A percentile compares a stretch with the other conserved stretches of the same genome.
phyloP scores from a whole-genome alignment of 2,113 vertebrate genomes.

The Xiphophorus hellerii region DNA sequence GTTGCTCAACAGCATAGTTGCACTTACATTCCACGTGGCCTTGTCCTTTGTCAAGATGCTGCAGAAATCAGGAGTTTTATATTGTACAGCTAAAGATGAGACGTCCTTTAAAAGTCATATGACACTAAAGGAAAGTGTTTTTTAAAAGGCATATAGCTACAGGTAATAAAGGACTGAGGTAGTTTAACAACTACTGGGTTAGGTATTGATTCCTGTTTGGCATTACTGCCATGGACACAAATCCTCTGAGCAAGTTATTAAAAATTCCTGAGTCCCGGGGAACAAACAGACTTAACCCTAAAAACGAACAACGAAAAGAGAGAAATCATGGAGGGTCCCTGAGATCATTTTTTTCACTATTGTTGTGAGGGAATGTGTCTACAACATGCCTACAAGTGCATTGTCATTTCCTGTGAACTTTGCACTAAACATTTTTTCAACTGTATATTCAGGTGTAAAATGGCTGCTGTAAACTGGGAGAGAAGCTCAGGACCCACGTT shows the following conservation, averaged over 20 bases:
- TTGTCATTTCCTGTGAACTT: too few relatives aligned
- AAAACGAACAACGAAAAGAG: not conserved
- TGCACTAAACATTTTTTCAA: too few relatives aligned
- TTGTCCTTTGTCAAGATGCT: slow-evolving; percentile 16
- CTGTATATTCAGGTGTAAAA: too few relatives aligned
- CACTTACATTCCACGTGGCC: slow-evolving; percentile 56
- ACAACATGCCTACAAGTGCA: too few relatives aligned
- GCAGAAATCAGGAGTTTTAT: slow-evolving; percentile 16
- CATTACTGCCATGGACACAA: slow-evolving; percentile 23
- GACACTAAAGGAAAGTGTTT: not conserved
- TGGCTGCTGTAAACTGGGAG: not conserved
- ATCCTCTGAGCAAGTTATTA: slow-evolving; percentile 61
- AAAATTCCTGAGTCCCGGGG: slow-evolving; percentile 64
- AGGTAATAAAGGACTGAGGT: slow-evolving; percentile 7
- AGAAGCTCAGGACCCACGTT: not conserved
- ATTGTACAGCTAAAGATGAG: slow-evolving; percentile 39
- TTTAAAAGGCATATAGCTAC: not conserved
- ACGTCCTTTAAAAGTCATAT: not conserved
- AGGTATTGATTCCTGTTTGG: slow-evolving; percentile 22
- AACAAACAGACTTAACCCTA: slow-evolving; percentile 29
- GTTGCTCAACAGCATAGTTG: not conserved
- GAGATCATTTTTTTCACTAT: not conserved
- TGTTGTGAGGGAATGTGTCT: too few relatives aligned
- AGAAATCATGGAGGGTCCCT: not conserved
- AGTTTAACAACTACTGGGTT: slow-evolving; percentile 1